These are phyloP conservation scores for Caenorhabditis brenneri DNA, from an alignment of 1,140 invertebrate species.

Conservation along the genomic window DNA sequence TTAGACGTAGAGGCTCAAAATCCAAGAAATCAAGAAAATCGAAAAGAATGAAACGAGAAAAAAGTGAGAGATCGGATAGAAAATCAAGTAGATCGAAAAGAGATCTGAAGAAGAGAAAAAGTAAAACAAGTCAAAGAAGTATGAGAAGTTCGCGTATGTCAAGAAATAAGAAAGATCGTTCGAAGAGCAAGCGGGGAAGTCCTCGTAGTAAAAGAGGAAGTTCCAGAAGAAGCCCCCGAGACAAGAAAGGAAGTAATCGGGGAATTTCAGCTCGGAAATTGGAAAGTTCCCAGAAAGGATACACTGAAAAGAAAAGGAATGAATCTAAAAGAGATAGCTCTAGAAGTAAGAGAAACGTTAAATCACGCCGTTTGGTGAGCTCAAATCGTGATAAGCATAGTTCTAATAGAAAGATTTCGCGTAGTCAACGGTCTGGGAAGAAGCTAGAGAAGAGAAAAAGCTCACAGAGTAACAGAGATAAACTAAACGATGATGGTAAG, in stretches of 20 bases:
- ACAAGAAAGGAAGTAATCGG: background rate
- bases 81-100: conserved; percentile 5
- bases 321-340: background rate
- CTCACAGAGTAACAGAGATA: background rate
- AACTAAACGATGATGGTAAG: background rate
- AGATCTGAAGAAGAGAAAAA: background rate
- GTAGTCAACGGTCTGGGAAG: background rate
- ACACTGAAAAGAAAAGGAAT: background rate
- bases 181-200: background rate
- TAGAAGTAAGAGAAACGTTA: background rate
- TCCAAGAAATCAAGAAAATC: conserved; percentile 11
- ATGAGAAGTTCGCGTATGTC: too few species aligned
- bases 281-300: background rate
- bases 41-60: background rate
- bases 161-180: background rate
- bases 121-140: background rate
- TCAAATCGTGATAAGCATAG: background rate
- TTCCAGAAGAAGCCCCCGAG: too few species aligned
- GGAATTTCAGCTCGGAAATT: background rate
- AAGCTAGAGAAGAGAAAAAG: background rate
- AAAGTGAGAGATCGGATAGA: background rate
- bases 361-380: too few species aligned
- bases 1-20: background rate
- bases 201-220: background rate
- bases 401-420: background rate